Conservation (phyloP, 2,113 vertebrate species). For the Mesembrinibis cayennensis region DNA sequence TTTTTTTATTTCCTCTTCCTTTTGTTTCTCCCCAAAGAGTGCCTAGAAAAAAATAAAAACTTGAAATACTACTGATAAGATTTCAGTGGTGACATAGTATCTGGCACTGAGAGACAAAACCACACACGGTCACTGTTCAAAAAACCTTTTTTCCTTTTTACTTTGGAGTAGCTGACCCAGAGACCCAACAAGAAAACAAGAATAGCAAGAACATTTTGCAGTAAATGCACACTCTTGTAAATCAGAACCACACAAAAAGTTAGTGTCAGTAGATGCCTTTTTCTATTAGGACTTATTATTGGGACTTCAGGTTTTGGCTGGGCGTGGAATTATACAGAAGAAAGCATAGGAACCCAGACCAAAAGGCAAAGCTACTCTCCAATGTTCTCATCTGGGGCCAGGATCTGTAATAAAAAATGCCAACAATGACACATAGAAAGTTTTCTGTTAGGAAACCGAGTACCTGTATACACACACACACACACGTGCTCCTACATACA, state of each 20-base stretch:
- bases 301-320: neutral
- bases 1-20: slow-evolving; percentile 83
- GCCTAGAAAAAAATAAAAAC: slow-evolving; percentile 73
- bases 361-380: neutral
- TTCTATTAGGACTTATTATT: neutral
- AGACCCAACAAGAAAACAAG: neutral
- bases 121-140: neutral
- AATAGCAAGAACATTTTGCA: neutral
- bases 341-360: neutral
- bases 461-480: neutral
- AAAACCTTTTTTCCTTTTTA: neutral
- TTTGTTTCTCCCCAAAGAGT: slow-evolving; percentile 87
- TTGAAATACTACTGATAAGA: neutral
- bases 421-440: neutral
- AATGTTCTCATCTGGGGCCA: neutral
- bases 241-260: neutral
- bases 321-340: neutral
- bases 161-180: neutral
- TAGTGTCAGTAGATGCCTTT: neutral
- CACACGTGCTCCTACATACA: neutral
- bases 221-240: neutral
- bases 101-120: neutral
- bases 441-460: neutral
- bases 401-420: neutral
- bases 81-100: neutral